phyloP scores from a whole-genome alignment of 2,113 vertebrate species.

The Rhinolophus ferrumequinum region DNA sequence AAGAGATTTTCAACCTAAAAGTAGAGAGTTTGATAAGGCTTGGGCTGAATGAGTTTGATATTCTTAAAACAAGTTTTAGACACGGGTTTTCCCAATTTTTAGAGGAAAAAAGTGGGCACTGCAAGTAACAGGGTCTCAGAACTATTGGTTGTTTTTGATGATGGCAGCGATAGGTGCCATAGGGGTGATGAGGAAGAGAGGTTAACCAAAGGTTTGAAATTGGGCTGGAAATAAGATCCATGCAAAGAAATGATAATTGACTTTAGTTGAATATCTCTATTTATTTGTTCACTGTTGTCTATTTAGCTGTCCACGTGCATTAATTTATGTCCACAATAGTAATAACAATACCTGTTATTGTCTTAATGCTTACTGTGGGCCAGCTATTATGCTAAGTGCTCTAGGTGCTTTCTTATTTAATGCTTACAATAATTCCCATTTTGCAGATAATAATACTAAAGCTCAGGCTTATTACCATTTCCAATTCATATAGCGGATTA shows the following conservation, averaged over 20 bases:
- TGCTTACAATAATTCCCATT: background rate
- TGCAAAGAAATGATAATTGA: background rate
- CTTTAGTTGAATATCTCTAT: background rate
- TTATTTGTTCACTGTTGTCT: background rate
- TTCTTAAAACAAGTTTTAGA: background rate
- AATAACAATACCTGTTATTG: background rate
- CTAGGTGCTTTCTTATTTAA: background rate
- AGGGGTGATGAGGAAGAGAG: background rate
- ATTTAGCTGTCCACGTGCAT: background rate
- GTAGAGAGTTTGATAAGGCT: background rate
- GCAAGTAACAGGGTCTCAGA: background rate
- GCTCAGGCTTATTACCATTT: constrained; percentile 25
- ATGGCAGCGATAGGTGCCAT: background rate
- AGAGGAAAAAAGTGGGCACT: background rate
- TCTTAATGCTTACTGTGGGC: background rate
- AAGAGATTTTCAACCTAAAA: background rate
- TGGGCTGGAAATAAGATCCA: constrained; percentile 18
- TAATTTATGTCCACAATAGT: background rate
- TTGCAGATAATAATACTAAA: background rate
- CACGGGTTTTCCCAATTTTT: background rate
- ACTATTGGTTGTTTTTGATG: background rate
- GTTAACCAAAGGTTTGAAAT: background rate
- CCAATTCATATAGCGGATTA: background rate
- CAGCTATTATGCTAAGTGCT: background rate
- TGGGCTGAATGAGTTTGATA: background rate